Base-by-base conservation (phyloP, 2,113 vertebrate genomes). In the Sclerurus mexicanus region DNA sequence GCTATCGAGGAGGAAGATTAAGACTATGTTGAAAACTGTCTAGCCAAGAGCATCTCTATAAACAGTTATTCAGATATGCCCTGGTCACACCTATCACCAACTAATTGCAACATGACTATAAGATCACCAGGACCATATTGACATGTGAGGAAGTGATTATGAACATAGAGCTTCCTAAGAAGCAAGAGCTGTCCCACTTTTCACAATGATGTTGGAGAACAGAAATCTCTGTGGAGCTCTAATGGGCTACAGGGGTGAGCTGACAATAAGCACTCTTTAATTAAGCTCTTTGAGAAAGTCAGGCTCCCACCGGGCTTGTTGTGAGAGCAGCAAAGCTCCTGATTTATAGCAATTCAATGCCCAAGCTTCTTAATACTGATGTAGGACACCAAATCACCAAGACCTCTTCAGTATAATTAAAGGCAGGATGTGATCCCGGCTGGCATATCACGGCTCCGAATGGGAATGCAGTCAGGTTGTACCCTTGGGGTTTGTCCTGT, bases 231-330 rank as follows among this genome's bases (percentile, higher is more conserved):
- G 69, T 0, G 16, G 93, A 91, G 77, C 91, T 81, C 90, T 97
- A 97, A 96, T 95, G 89, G 90, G 79, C 95, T 91, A 19, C 95
- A 87, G 87, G 91, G 87, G 87, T 85, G 95, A 97, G 87, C 90
- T 98, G 95, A 96, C 92, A 97, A 94, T 95, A 89, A 91, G 76
- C 64, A 93, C 93, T 93, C 93, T 97, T 97, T 98, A 97, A 96
- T 97, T 97, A 97, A 97, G 87, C 76, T 96, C 93, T 96, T 96
- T 96, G 95, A 95, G 89, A 93, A 96, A 96, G 85, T 93, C 93
- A 96, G 83, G 50, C 75, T 96, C 94, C 92, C 91, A 85, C 85
- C 72, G 92, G 94, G 94, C 90, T 97, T 94, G 84, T 93, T 96
- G 93, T 80, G 88, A 95, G 94, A 93, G 74, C 86, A 92, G 95